Evolutionary conservation across 1,140 invertebrate species (phyloP), one percentile per base, ranked within the genome.

Genomic region (Eciton burchellii): DNA sequence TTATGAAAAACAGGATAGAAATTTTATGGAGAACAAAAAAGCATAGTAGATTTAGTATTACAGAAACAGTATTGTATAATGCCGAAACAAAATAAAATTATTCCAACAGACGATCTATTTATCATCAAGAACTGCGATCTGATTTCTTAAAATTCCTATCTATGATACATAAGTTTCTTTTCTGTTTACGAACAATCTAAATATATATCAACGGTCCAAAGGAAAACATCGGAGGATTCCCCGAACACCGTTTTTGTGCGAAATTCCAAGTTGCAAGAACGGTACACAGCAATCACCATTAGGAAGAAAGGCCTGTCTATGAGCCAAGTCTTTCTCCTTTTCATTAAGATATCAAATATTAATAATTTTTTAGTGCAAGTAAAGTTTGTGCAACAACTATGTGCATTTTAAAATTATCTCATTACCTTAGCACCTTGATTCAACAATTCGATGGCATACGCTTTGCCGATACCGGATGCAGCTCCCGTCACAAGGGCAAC

Each of bases 401-500:
- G 65, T 43, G 29, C 14, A 19, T 56, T 56, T 54, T 4, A 21
- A 21, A 63, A 76, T 21, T 76, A 0, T 41, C 24, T 85, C 29
- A 62, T 24, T 86, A 97, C 97, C 95, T 96, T 96, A 6, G 95
- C 95, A 84, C 96, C 96, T 89, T 96, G 95, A 88, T 96, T 95
- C 3, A 97, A 92, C 4, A 97, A 91, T 89, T 96, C 96, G 85
- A 96, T 95, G 81, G 94, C 95, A 88, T 96, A 96, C 8, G 95
- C 95, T 72, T 95, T 94, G 16, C 97, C 97, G 66, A 97, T 96
- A 52, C 96, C 96, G 73, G 95, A 94, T 41, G 96, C 96, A 19
- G 95, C 97, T 29, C 97, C 97, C 24, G 97, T 97, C 43, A 97
- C 94, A 52, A 97, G 91, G 71, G 96, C 96, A 71, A 97, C 95